These are phyloP conservation scores for Cheilinus undulatus DNA, from an alignment of 2,113 vertebrate genomes.

Conservation along the genomic window DNA sequence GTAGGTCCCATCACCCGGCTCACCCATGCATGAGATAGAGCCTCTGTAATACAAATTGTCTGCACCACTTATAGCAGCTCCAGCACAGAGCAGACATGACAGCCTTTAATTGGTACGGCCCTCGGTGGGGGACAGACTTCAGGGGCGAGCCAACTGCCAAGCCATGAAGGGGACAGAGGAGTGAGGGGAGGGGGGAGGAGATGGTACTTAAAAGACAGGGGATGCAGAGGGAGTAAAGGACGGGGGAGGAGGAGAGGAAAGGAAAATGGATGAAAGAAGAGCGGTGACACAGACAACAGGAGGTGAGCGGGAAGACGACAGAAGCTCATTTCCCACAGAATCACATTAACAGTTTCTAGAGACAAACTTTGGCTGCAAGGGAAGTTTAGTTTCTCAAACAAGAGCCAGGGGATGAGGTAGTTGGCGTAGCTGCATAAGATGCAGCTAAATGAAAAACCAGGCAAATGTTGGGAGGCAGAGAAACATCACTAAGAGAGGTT, in stretches of 20 bases:
- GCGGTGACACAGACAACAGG: slow-evolving; percentile 14
- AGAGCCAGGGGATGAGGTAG: background rate
- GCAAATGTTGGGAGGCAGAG: background rate
- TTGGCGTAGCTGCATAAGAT: background rate
- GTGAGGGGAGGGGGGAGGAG: background rate
- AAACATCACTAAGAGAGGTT: no score
- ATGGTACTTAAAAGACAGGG: background rate
- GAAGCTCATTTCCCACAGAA: slow-evolving; percentile 36
- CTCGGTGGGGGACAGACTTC: slow-evolving; percentile 43
- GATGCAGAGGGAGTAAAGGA: slow-evolving; percentile 4
- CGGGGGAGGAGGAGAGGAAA: slow-evolving; percentile 2
- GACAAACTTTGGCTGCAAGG: slow-evolving; percentile 9
- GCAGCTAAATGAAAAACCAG: background rate
- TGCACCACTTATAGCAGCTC: slow-evolving; percentile 70
- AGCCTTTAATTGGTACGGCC: slow-evolving; percentile 75
- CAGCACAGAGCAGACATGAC: slow-evolving; percentile 78
- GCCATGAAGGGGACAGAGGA: background rate
- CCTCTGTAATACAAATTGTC: slow-evolving; percentile 85
- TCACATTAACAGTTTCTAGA: slow-evolving; percentile 24
- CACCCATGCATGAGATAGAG: slow-evolving; percentile 80
- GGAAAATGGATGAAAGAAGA: background rate
- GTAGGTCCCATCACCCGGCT: slow-evolving; percentile 72
- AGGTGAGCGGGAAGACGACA: slow-evolving; percentile 11
- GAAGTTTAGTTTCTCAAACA: slow-evolving; percentile 2
- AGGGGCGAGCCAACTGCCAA: background rate